phyloP scores from a whole-genome alignment of 2,797 vertebrate species.

The Nyctalus aviator region DNA sequence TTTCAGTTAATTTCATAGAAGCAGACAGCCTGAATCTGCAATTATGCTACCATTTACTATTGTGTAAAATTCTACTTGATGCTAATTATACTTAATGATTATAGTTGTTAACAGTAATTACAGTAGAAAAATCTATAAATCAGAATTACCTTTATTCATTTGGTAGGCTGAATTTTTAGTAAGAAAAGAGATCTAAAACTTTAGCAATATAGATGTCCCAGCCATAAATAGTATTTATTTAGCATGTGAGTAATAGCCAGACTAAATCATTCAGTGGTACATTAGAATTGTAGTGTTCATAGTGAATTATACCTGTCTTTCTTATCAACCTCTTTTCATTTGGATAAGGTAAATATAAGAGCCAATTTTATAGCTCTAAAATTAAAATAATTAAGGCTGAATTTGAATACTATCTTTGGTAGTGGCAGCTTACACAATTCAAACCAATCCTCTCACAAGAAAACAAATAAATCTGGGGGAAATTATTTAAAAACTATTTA shows the following conservation, averaged over 20 bases:
- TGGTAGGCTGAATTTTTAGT: not conserved
- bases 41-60: slow-evolving; percentile 82
- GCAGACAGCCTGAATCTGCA: slow-evolving; percentile 77
- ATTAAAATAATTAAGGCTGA: not conserved
- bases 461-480: not conserved
- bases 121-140: slow-evolving; percentile 72
- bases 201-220: not conserved
- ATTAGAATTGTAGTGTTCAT: not conserved
- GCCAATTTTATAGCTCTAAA: not conserved
- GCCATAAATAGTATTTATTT: slow-evolving; percentile 48
- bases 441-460: not conserved
- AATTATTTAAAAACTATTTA: not conserved
- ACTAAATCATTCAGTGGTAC: not conserved
- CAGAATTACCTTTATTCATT: slow-evolving; percentile 66
- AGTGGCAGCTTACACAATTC: not conserved
- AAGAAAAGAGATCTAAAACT: slow-evolving; percentile 55
- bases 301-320: not conserved
- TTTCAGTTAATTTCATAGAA: slow-evolving; percentile 80
- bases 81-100: slow-evolving; percentile 82
- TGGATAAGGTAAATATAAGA: not conserved
- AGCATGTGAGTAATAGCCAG: not conserved
- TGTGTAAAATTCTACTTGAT: slow-evolving; percentile 77
- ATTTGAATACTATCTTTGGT: not conserved
- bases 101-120: slow-evolving; percentile 80
- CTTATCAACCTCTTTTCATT: not conserved